Percentiles rank a stretch among this genome's conserved stretches.
Conservation (phyloP, 2,888 invertebrate genomes). For the Bruchidius siliquastri region DNA sequence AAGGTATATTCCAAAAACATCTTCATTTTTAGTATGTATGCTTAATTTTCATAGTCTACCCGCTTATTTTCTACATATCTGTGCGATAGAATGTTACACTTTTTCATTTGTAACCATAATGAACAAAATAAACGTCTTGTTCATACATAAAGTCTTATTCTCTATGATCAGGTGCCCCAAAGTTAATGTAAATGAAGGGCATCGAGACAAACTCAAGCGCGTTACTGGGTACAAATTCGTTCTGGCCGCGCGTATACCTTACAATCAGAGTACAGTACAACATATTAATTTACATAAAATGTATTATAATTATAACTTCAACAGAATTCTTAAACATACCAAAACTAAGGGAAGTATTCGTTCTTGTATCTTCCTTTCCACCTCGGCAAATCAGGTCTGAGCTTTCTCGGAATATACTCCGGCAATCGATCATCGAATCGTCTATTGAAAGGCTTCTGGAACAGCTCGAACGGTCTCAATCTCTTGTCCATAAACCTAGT, state of each 20-base stretch:
- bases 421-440: conserved; percentile 63
- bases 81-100: not conserved
- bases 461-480: conserved; percentile 65
- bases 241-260: no score
- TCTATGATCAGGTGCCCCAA: no score
- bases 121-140: not conserved
- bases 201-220: no score
- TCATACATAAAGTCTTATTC: not conserved
- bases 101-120: not conserved
- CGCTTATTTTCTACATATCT: not conserved
- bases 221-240: no score
- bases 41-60: no score
- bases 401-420: conserved; percentile 64
- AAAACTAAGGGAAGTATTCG: conserved; percentile 60
- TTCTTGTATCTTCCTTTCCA: conserved; percentile 60
- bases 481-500: conserved; percentile 65
- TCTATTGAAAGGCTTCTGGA: conserved; percentile 58
- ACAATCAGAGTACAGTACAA: not conserved
- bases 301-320: not conserved
- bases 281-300: not conserved
- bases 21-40: not conserved
- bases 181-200: no score
- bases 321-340: not conserved
- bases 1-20: no score
- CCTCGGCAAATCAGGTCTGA: conserved; percentile 58